Percentiles rank a stretch among this genome's conserved stretches.
Conservation (phyloP, 2,113 vertebrate genomes). For the Hystrix cristata region DNA sequence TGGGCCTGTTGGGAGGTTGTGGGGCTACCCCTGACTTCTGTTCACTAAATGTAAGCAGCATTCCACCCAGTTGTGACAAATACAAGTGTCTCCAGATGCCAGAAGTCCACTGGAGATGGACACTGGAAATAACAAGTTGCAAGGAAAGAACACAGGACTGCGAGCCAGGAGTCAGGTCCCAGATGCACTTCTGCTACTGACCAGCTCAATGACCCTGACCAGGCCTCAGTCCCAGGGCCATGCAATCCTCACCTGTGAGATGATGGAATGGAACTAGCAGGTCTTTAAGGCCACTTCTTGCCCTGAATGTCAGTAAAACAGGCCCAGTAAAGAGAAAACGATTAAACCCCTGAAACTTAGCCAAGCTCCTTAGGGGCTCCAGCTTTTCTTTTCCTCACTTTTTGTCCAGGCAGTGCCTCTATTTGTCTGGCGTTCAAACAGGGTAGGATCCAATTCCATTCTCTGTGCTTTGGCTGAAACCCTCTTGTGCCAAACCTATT, state of each 20-base stretch:
- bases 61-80: neutral
- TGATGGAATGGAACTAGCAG: neutral
- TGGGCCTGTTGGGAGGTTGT: neutral
- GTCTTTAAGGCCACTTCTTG: neutral
- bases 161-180: neutral
- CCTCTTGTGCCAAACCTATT: neutral
- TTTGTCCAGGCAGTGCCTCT: neutral
- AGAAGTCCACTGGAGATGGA: neutral
- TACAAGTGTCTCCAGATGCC: neutral
- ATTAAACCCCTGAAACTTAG: neutral
- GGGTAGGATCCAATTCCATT: neutral
- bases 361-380: neutral
- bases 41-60: neutral
- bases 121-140: neutral
- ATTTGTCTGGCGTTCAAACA: neutral
- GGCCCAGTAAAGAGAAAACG: neutral
- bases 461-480: neutral
- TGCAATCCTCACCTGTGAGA: neutral
- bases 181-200: neutral
- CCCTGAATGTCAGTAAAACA: slow-evolving; percentile 21
- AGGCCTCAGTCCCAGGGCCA: rapidly evolving
- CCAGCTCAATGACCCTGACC: neutral
- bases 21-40: no score
- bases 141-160: neutral
- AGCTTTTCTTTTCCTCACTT: neutral